Evolutionary conservation across 2,113 vertebrate genomes (phyloP), one percentile per base, ranked within the genome.

Genomic region (Ptyas mucosa): DNA sequence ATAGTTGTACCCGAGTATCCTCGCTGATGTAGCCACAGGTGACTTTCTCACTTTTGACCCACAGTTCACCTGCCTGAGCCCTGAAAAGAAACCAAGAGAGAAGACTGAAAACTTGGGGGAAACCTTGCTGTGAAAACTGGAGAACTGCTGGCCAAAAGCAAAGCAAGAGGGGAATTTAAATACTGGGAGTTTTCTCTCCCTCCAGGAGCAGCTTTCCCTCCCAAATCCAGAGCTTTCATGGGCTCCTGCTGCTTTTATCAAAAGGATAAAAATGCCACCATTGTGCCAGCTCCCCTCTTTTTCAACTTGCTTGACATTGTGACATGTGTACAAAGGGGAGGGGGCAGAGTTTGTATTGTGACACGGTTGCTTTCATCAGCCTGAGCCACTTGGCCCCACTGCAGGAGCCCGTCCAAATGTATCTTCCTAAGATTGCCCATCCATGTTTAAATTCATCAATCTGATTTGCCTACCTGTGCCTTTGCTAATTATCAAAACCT

Each of bases 11-110:
- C 98, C 99, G 97, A 0, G 98, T 99, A 90, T 99, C 98, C 96
- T 99, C 99, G 94, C 99, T 99, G 97, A 99, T 99, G 96, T 99
- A 99, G 29, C 99, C 99, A 97, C 99, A 99, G 46, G 99, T 99
- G 94, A 99, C 99, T 95, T 99, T 99, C 96, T 99, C 99, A 92
- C 99, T 99, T 96, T 99, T 99, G 12, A 99, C 98, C 99, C 99
- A 99, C 18, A 99, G 97, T 85, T 99, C 99, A 95, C 99, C 99
- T 90, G 99, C 98, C 96, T 99, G 99, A 0, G 99, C 99, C 97
- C 99, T 99, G 89, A n/a, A 96, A 86, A 81, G 93, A 93, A 57
- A 58, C 3, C 93, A 55, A 1, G 4, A 69, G 91, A 29, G 51
- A 53, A 7, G 24, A 51, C 18, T 26, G 4, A 14, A 51, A 61